Base-by-base conservation (phyloP, 2,888 invertebrate species). In the Patella caerulea region DNA sequence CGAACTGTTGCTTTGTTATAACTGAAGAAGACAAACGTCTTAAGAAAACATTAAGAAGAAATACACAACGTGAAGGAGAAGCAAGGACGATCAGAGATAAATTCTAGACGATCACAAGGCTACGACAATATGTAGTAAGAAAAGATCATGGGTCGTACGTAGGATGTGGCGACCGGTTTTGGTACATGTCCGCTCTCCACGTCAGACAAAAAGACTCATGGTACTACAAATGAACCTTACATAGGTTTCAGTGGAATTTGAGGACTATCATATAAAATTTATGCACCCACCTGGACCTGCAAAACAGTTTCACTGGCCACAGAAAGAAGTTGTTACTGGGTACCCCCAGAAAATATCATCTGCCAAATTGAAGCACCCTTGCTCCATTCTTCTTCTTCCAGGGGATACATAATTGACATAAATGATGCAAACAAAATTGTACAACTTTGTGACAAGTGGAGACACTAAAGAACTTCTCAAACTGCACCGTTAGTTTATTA, bases 171-270 rank as follows among this genome's bases (percentile, higher is more conserved):
- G n/a, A n/a, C n/a, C n/a, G n/a, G n/a, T n/a, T n/a, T n/a, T n/a
- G n/a, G n/a, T n/a, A n/a, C n/a, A n/a, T n/a, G n/a, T n/a, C n/a
- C n/a, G n/a, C n/a, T n/a, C n/a, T n/a, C n/a, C n/a, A n/a, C n/a
- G n/a, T n/a, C n/a, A n/a, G n/a, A n/a, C n/a, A n/a, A n/a, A n/a
- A n/a, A n/a, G n/a, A n/a, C n/a, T n/a, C n/a, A n/a, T n/a, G n/a
- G n/a, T n/a, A n/a, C n/a, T n/a, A n/a, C n/a, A n/a, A n/a, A n/a
- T n/a, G 4, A n/a, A 17, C n/a, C 19, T n/a, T 74, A 56, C 24
- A 55, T 56, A 55, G 74, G 9, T 55, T 9, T 74, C 74, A 59
- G 74, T 55, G 12, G 74, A 73, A 24, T 55, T 19, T 55, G 74
- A 55, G 19, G 74, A 73, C n/a, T 9, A 24, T 55, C 19, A 59